These are phyloP conservation scores for Drosophila mercatorum DNA, from an alignment of 2,888 invertebrate species.

Conservation along the genomic window DNA sequence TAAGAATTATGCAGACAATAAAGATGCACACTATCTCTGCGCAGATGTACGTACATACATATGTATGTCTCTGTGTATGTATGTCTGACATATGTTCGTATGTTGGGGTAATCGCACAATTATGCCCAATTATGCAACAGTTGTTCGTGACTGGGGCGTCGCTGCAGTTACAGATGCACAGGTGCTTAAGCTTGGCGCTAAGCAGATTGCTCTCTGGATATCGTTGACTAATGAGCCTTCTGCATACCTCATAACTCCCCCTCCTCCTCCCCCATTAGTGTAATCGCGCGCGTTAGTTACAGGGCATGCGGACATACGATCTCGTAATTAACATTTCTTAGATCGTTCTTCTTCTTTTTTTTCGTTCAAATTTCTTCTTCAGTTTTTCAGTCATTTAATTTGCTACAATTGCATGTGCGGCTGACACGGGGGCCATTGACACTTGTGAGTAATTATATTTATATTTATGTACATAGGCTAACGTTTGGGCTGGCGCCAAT, in stretches of 20 bases:
- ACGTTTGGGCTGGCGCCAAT: conserved; percentile 46
- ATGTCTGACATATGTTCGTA: conserved; percentile 5
- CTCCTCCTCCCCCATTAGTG: conserved; percentile 6
- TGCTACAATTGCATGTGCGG: conserved; percentile 52
- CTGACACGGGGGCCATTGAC: conserved; percentile 50
- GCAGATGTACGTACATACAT: neutral
- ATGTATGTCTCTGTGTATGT: neutral
- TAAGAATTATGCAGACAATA: conserved; percentile 50
- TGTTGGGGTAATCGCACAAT: conserved; percentile 69
- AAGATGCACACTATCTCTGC: conserved; percentile 22
- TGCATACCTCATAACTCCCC: conserved; percentile 4
- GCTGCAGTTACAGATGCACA: conserved; percentile 34
- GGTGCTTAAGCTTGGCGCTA: conserved; percentile 47
- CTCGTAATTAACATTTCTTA: conserved; percentile 54
- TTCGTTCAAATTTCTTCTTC: conserved; percentile 12
- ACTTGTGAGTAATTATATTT: conserved; percentile 51
- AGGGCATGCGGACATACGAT: conserved; percentile 20
- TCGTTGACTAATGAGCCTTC: conserved; percentile 72
- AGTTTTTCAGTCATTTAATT: conserved; percentile 16
- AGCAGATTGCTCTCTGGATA: conserved; percentile 60
- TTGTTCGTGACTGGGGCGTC: conserved; percentile 28
- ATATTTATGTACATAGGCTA: conserved; percentile 25
- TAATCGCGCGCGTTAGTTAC: conserved; percentile 51
- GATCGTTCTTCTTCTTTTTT: neutral
- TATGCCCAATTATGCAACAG: conserved; percentile 74